Evolutionary conservation across 2,888 invertebrate species (phyloP).

Genomic region (Sinodicranocentrus sp.): DNA sequence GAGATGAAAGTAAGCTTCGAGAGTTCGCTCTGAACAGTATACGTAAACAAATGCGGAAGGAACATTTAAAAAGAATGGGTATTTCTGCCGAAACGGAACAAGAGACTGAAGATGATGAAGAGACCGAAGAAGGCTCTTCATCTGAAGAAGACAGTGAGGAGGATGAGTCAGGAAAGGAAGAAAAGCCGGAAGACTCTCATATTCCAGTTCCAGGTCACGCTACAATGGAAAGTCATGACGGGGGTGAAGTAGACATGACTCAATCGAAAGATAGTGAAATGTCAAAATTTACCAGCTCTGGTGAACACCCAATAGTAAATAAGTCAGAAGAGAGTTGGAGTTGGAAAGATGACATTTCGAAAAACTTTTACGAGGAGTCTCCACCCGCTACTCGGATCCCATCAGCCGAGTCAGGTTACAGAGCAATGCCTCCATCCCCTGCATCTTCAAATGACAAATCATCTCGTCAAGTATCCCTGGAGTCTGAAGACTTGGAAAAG

Average conservation of each 20-base stretch:
- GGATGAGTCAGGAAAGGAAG: constrained; percentile 21
- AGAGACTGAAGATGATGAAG: constrained; percentile 39
- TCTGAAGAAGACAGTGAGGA: constrained; percentile 36
- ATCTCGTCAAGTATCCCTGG: constrained; percentile 28
- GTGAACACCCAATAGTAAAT: background rate
- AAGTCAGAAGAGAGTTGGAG: constrained; percentile 16
- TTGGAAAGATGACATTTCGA: constrained; percentile 13
- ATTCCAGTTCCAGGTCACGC: too few species aligned
- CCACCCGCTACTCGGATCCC: constrained; percentile 4
- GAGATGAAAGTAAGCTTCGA: background rate
- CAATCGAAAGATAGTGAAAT: background rate
- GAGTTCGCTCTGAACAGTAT: constrained; percentile 23
- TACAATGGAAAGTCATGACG: too few species aligned
- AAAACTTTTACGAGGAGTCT: background rate
- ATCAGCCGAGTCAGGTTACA: constrained; percentile 47
- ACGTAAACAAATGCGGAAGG: constrained; percentile 36
- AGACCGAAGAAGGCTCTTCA: constrained; percentile 27
- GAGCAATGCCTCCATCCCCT: constrained; percentile 50
- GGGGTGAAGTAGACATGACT: too few species aligned
- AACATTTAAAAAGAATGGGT: background rate
- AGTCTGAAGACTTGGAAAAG: constrained; percentile 41
- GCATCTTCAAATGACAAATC: background rate
- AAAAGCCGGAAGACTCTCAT: background rate
- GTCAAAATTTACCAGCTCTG: background rate
- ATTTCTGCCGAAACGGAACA: constrained; percentile 15